These are phyloP conservation scores for Fopius arisanus DNA, from an alignment of 1,140 invertebrate genomes.

Conservation along the genomic window DNA sequence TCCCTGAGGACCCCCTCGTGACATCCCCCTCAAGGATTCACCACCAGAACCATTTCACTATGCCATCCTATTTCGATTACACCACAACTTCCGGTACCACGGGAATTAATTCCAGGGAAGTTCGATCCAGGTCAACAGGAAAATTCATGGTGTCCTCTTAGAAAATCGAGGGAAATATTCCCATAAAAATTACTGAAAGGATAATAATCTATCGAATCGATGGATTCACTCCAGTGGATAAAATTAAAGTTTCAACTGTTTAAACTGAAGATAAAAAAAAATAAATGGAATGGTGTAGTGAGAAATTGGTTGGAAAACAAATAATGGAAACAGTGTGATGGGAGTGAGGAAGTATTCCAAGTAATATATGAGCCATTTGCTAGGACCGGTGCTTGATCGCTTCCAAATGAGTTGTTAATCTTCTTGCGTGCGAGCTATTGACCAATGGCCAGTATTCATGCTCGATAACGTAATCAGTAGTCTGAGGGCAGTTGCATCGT, in stretches of 20 bases:
- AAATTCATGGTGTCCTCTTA: not conserved
- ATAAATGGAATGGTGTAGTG: no score
- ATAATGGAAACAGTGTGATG: not conserved
- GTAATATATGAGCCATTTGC: not conserved
- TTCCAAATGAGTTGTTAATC: constrained; percentile 10
- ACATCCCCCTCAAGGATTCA: not conserved
- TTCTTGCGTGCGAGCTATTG: not conserved
- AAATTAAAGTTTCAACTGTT: no score
- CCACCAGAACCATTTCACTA: constrained; percentile 17
- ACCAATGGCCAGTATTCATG: not conserved
- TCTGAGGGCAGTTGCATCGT: not conserved
- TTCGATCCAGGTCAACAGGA: not conserved
- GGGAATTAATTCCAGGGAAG: constrained; percentile 4
- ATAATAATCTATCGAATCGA: no score
- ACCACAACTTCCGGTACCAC: constrained; percentile 11
- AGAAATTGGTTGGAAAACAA: no score
- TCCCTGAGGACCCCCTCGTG: constrained; percentile 9
- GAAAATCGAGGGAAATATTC: no score
- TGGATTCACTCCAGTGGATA: no score
- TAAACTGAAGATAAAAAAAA: no score
- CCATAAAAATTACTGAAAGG: no score
- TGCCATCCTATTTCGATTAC: constrained; percentile 29
- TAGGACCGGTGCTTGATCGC: not conserved
- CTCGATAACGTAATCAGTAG: not conserved
- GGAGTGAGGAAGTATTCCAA: not conserved